phyloP scores from a whole-genome alignment of 37 sponge, comb jelly and placozoan species.

The Diacarnus erythraeanus region DNA sequence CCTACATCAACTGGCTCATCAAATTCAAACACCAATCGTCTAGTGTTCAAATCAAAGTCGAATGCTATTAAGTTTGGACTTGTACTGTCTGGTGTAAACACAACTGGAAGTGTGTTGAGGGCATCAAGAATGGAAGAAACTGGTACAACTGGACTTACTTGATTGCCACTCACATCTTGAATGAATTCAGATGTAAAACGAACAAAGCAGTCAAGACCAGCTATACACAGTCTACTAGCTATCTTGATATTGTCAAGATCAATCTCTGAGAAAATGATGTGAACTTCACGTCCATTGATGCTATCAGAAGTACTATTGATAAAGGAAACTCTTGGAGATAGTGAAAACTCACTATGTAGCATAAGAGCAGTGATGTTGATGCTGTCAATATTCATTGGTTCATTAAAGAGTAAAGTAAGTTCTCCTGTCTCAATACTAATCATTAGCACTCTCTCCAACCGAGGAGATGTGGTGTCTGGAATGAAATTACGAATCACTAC shows the following conservation, averaged over 20 bases:
- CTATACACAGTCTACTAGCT: conserved; percentile 50
- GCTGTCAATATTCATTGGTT: conserved; percentile 59
- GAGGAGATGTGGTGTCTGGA: conserved; percentile 55
- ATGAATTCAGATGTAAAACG: conserved; percentile 63
- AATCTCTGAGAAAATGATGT: conserved; percentile 41
- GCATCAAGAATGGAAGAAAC: neutral
- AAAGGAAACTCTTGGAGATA: neutral
- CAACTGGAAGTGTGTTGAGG: neutral
- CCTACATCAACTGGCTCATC: conserved; percentile 73
- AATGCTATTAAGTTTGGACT: conserved; percentile 68
- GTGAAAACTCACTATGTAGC: conserved; percentile 37
- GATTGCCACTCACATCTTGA: conserved; percentile 79
- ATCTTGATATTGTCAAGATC: conserved; percentile 67
- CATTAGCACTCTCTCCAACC: conserved; percentile 13
- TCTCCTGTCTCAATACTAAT: conserved; percentile 58
- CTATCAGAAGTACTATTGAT: conserved; percentile 54
- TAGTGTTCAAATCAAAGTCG: conserved; percentile 72
- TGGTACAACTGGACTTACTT: conserved; percentile 28
- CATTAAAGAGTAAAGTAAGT: conserved; percentile 69
- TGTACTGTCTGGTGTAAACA: conserved; percentile 53
- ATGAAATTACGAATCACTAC: conserved; percentile 45
- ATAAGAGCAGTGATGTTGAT: conserved; percentile 61
- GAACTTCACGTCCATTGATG: conserved; percentile 26
- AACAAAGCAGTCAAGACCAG: conserved; percentile 42
- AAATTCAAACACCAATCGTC: conserved; percentile 59